Conservation (phyloP, 2,797 vertebrate genomes). For the Mormyrus hasselquistii region DNA sequence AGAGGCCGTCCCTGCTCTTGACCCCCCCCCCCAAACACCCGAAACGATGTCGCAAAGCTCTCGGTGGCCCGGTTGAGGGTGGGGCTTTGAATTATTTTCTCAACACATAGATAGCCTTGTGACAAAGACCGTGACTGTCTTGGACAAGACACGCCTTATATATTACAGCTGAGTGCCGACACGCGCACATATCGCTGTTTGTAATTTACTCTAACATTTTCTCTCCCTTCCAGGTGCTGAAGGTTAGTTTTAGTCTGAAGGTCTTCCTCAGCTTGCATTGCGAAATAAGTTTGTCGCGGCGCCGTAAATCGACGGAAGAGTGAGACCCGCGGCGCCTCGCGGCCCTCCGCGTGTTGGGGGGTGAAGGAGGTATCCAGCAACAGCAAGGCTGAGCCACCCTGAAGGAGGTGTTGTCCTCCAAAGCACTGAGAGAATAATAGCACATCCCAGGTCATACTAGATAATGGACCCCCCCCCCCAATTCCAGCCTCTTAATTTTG, state of each 20-base stretch:
- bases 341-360: background rate
- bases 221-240: background rate
- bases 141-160: conserved; percentile 27
- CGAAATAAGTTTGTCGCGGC: background rate
- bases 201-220: conserved; percentile 11
- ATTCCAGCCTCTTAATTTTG: background rate
- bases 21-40: conserved; percentile 38
- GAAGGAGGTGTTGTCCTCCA: background rate
- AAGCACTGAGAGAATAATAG: background rate
- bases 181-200: conserved; percentile 23
- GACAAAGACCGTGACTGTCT: conserved; percentile 36
- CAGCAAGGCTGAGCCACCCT: background rate
- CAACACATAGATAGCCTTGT: conserved; percentile 32
- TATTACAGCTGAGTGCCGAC: conserved; percentile 18
- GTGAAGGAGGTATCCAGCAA: background rate
- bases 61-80: conserved; percentile 9
- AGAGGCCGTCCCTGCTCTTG: conserved; percentile 26
- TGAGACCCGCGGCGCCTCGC: background rate
- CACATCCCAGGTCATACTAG: background rate
- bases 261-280: background rate
- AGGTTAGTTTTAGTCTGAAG: conserved; percentile 9
- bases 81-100: conserved; percentile 43
- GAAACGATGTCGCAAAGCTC: conserved; percentile 25
- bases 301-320: background rate
- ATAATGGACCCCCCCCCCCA: background rate